phyloP scores from a whole-genome alignment of 2,888 invertebrate genomes.

The Bruchidius siliquastri region DNA sequence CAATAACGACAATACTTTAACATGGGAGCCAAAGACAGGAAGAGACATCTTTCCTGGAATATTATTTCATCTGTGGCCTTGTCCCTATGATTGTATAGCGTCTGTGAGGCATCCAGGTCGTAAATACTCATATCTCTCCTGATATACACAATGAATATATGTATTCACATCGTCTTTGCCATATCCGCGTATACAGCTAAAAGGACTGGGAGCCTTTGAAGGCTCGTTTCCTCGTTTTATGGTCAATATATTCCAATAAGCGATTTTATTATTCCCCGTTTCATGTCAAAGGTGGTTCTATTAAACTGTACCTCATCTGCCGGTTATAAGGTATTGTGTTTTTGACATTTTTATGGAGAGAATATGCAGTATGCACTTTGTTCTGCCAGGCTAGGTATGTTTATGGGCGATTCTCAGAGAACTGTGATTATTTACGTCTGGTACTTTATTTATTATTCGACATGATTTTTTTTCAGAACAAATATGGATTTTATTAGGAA shows the following conservation, averaged over 20 bases:
- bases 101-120: background rate
- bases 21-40: too few relatives aligned
- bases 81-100: background rate
- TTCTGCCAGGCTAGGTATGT: too few relatives aligned
- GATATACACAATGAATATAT: background rate
- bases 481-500: too few relatives aligned
- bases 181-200: background rate
- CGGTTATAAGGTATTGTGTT: background rate
- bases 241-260: background rate
- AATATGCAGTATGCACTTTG: background rate
- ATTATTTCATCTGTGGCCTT: background rate
- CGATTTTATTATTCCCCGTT: background rate
- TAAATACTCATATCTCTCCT: background rate
- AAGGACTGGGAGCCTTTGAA: background rate
- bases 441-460: too few relatives aligned
- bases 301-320: background rate
- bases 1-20: too few relatives aligned
- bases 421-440: too few relatives aligned
- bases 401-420: too few relatives aligned
- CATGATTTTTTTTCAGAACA: too few relatives aligned
- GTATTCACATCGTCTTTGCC: background rate
- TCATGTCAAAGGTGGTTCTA: background rate
- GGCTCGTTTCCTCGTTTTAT: background rate
- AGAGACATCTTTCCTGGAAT: background rate
- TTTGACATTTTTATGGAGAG: background rate